Evolutionary conservation across 2,888 invertebrate species (phyloP).

Genomic region (Gortyna flavago): DNA sequence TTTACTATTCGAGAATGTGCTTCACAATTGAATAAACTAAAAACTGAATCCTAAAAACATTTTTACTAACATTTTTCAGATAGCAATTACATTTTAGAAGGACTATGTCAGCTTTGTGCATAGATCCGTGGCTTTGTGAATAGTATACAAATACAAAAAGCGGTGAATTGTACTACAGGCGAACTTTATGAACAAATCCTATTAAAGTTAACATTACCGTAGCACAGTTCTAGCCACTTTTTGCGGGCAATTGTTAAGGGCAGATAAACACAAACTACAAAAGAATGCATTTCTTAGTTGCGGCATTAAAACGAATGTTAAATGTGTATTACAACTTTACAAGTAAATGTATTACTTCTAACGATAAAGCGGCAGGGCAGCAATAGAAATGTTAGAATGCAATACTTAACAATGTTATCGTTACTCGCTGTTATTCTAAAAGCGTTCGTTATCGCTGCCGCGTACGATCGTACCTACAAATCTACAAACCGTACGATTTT

Average conservation of each 20-base stretch:
- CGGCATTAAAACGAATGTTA: slow-evolving; percentile 20
- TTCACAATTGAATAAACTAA: slow-evolving; percentile 35
- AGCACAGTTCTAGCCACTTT: slow-evolving; percentile 13
- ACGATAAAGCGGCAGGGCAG: slow-evolving; percentile 12
- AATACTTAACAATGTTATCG: slow-evolving; percentile 33
- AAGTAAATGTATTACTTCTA: slow-evolving; percentile 23
- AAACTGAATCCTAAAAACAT: slow-evolving; percentile 14
- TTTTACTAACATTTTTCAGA: slow-evolving; percentile 19
- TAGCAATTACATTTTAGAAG: slow-evolving; percentile 18
- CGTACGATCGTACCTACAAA: slow-evolving; percentile 35
- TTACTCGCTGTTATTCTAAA: slow-evolving; percentile 44
- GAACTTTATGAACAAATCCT: slow-evolving; percentile 45
- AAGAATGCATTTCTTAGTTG: slow-evolving; percentile 11
- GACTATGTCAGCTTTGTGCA: slow-evolving; percentile 10
- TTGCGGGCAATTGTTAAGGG: slow-evolving; percentile 21
- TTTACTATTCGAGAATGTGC: slow-evolving; percentile 27
- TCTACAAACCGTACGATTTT: slow-evolving; percentile 60
- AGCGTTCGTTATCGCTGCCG: slow-evolving; percentile 54
- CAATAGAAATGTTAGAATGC: slow-evolving; percentile 18
- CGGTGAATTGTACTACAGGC: slow-evolving; percentile 12
- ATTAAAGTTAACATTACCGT: slow-evolving; percentile 34
- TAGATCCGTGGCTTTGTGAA: slow-evolving; percentile 14
- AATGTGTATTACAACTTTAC: slow-evolving; percentile 21
- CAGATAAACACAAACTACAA: slow-evolving; percentile 11
- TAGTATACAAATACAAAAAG: slow-evolving; percentile 13